phyloP scores from a whole-genome alignment of 1,140 invertebrate species.

The Zaprionus kolodkinae region DNA sequence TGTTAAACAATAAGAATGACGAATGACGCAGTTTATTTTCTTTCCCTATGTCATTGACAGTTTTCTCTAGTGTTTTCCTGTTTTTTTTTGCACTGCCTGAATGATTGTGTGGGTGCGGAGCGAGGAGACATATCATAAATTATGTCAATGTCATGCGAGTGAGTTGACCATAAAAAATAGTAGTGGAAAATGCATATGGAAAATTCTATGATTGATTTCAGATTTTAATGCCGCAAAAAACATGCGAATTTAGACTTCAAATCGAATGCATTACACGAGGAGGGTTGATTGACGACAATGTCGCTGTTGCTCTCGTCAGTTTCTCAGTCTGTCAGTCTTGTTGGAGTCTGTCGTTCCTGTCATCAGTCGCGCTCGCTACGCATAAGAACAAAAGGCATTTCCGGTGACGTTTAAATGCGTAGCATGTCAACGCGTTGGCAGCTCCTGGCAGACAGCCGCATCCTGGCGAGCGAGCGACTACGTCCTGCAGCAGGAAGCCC shows the following conservation, averaged over 20 bases:
- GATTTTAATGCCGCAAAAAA: conserved; percentile 23
- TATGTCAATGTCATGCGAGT: conserved; percentile 72
- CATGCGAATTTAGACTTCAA: conserved; percentile 56
- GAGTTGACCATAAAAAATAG: conserved; percentile 34
- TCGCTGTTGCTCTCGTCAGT: conserved; percentile 17
- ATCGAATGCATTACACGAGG: conserved; percentile 13
- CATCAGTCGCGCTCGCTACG: conserved; percentile 34
- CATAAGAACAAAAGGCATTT: conserved; percentile 79
- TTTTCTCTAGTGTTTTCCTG: conserved; percentile 28
- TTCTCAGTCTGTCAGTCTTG: not conserved
- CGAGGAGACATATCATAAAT: conserved; percentile 61
- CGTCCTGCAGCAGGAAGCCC: conserved; percentile 48
- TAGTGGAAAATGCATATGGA: conserved; percentile 57
- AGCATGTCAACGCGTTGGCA: conserved; percentile 70
- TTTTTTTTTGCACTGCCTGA: conserved; percentile 49
- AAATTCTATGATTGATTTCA: conserved; percentile 67
- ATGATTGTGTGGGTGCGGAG: conserved; percentile 10
- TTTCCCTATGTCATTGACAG: conserved; percentile 62
- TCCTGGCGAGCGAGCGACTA: conserved; percentile 60
- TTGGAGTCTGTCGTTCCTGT: conserved; percentile 24
- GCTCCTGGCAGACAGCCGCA: conserved; percentile 75
- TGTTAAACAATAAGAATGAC: conserved; percentile 74
- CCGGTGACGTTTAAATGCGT: conserved; percentile 82
- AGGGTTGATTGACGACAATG: conserved; percentile 23
- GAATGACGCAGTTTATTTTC: conserved; percentile 65